phyloP scores from a whole-genome alignment of 2,113 vertebrate genomes.

The Lampris incognitus region DNA sequence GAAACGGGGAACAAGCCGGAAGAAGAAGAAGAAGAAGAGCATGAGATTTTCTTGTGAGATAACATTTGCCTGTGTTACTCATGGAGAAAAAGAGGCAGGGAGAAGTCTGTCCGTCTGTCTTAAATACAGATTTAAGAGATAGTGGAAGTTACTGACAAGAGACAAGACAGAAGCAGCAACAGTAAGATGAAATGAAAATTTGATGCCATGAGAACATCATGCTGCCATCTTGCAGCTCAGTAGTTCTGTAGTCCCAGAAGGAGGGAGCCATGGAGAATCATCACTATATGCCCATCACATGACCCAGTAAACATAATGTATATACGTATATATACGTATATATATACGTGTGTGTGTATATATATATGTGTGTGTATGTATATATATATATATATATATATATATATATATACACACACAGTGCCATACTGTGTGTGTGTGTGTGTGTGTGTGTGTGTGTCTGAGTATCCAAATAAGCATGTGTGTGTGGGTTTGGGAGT shows the following conservation, averaged over 20 bases:
- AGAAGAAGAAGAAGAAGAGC: too few species aligned
- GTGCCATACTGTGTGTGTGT: background rate
- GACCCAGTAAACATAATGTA: background rate
- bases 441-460: conserved; percentile 3
- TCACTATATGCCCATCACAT: background rate
- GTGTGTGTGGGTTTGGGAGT: conserved; percentile 10
- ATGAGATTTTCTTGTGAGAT: too few species aligned
- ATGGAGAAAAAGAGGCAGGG: background rate
- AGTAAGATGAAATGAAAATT: too few species aligned
- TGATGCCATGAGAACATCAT: too few species aligned
- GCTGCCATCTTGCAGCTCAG: too few species aligned
- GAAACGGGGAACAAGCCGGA: too few species aligned
- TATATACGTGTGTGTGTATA: background rate
- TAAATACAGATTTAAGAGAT: background rate
- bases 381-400: background rate
- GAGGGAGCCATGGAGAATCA: background rate
- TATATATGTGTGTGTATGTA: background rate
- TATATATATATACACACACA: background rate
- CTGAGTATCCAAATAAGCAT: background rate
- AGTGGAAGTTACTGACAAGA: background rate
- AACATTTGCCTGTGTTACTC: too few species aligned
- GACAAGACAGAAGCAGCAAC: background rate
- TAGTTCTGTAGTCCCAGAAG: too few species aligned
- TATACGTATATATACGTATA: background rate
- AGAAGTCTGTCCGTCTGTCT: too few species aligned